These are phyloP conservation scores for Falco novaeseelandiae DNA, from an alignment of 2,797 vertebrate species.

Conservation along the genomic window DNA sequence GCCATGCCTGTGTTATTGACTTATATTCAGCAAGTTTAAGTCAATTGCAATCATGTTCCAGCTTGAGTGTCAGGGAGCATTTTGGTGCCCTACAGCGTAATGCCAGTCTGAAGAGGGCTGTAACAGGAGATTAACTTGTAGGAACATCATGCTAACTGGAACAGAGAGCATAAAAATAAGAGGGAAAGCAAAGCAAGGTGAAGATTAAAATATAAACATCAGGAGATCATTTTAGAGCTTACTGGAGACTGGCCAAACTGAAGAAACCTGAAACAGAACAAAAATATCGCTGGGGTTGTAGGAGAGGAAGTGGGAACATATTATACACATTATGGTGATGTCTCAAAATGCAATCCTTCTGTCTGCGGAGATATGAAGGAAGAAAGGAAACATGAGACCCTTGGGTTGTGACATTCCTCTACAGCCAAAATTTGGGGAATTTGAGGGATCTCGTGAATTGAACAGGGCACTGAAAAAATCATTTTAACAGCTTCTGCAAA, in stretches of 20 bases:
- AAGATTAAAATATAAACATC: background rate
- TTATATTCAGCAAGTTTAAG: background rate
- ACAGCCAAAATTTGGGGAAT: background rate
- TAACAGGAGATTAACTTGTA: background rate
- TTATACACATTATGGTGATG: background rate
- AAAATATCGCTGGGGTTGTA: background rate
- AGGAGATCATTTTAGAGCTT: background rate
- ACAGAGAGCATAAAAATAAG: background rate
- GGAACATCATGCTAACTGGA: background rate
- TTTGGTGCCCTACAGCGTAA: background rate
- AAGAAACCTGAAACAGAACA: background rate
- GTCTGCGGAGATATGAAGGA: background rate
- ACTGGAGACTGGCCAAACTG: background rate
- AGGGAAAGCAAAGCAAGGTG: background rate
- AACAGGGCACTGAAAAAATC: background rate
- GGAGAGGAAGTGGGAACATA: background rate
- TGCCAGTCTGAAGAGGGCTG: background rate
- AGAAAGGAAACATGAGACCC: background rate
- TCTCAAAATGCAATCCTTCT: background rate
- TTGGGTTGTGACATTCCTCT: background rate
- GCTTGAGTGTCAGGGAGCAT: background rate
- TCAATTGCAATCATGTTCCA: background rate
- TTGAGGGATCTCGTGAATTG: background rate
- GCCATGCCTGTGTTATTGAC: background rate
- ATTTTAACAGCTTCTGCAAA: constrained; percentile 10